Evolutionary conservation across 1,140 invertebrate genomes (phyloP).

Genomic region (Theocolax elegans): DNA sequence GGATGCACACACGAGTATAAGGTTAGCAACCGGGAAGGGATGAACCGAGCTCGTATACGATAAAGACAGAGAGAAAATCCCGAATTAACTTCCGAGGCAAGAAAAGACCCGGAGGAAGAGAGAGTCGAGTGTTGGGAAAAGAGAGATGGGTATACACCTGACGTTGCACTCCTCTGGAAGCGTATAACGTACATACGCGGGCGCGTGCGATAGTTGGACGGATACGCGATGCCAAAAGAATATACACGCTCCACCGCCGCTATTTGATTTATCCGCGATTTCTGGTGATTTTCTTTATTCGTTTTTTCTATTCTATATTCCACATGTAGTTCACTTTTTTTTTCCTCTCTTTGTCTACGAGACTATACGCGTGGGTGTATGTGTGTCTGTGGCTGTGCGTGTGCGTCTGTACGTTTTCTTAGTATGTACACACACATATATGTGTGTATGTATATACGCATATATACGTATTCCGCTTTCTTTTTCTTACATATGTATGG

Average conservation of each 20-base stretch:
- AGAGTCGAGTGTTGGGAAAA: no score
- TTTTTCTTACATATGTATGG: not conserved
- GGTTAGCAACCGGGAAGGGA: no score
- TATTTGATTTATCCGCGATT: not conserved
- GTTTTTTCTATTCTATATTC: not conserved
- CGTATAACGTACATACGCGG: not conserved
- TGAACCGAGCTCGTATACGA: no score
- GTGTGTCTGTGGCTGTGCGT: no score
- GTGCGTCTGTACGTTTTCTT: no score
- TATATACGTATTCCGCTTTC: no score
- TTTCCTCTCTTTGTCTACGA: not conserved
- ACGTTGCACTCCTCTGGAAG: constrained; percentile 23
- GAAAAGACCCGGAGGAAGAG: constrained; percentile 17
- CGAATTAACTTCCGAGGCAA: constrained; percentile 58
- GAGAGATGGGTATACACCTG: constrained; percentile 37
- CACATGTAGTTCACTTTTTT: not conserved
- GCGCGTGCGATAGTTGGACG: not conserved
- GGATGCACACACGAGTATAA: no score
- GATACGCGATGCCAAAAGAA: no score
- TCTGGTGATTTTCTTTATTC: not conserved
- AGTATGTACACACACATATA: no score
- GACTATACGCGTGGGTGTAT: no score
- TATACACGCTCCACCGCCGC: not conserved
- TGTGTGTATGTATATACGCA: no score
- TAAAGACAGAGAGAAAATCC: constrained; percentile 43